These are phyloP conservation scores for Oncorhynchus keta DNA, from an alignment of 2,113 vertebrate genomes.

Conservation along the genomic window DNA sequence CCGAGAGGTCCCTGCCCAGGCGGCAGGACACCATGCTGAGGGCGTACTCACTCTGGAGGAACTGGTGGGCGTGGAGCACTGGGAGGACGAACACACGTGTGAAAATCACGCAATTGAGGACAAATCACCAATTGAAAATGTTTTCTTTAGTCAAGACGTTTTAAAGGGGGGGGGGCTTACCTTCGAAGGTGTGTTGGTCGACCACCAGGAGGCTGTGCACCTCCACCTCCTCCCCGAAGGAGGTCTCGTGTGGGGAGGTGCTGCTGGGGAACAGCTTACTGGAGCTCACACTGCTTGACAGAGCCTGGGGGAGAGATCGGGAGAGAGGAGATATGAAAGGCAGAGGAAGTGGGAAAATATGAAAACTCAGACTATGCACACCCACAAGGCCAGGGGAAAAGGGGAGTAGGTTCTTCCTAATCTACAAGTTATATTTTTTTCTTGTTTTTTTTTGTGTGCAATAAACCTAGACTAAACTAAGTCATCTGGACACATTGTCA, in stretches of 20 bases:
- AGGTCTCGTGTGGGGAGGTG: slow-evolving; percentile 93
- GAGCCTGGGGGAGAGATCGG: slow-evolving; percentile 73
- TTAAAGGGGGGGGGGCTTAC: slow-evolving; percentile 55
- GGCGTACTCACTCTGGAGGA: slow-evolving; percentile 93
- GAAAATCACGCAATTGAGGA: background rate
- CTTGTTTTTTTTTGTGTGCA: too few species aligned
- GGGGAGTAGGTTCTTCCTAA: too few species aligned
- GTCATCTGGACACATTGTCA: too few species aligned
- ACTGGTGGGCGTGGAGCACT: slow-evolving; percentile 98
- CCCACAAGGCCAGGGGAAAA: background rate
- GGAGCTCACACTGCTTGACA: slow-evolving; percentile 96
- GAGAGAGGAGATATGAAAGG: slow-evolving; percentile 1
- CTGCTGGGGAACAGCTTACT: slow-evolving; percentile 99
- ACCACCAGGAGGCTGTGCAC: slow-evolving; percentile 97
- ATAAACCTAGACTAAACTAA: too few species aligned
- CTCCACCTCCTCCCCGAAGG: slow-evolving; percentile 96
- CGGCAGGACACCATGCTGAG: slow-evolving; percentile 97
- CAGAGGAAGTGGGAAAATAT: slow-evolving; percentile 10
- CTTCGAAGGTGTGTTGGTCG: slow-evolving; percentile 98
- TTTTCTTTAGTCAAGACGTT: too few species aligned
- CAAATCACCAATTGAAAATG: background rate
- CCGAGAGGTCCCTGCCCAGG: slow-evolving; percentile 90
- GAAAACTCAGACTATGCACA: background rate
- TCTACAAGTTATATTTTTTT: too few species aligned
- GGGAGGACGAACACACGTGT: background rate